Base-by-base conservation (phyloP, 2,888 invertebrate species). In the Branchellion lobata region DNA sequence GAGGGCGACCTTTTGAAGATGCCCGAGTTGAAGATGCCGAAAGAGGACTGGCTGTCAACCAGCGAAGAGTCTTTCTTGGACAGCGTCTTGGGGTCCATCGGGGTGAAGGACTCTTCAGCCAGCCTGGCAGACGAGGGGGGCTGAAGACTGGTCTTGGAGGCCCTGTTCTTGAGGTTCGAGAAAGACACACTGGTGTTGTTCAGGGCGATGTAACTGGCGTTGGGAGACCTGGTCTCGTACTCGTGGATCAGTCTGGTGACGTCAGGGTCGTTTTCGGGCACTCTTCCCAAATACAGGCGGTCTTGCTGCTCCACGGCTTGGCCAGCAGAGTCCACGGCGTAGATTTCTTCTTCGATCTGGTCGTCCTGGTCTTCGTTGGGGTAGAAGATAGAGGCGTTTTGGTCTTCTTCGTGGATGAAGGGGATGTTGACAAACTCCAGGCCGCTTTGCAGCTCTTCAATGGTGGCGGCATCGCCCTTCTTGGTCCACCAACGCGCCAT, bases 401-500 rank as follows among this genome's bases (percentile, higher is more conserved):
- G 61, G 31, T 79, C 78, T 31, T 82, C 81, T 69, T 83, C 83
- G 72, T 82, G 75, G 14, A 83, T 79, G 78, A 81, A 83, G 2
- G 78, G 81, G 72, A 82, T 76, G 65, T 82, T 72, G 24, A 83
- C 79, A 29, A 82, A 68, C 53, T 83, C 82, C 5, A 83, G 81
- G 1, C 81, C 82, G 18, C 73, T 78, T 33, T 81, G 80, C 0
- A 83, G 81, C 33, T 82, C 82, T 69, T 83, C 83, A 2, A 83
- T 80, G 1, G 83, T 83, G 21, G 83, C 83, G 2, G 53, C 69
- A 27, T 79, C 36, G 3, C 82, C 82, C 72, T 81, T 82, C 73
- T 81, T 81, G 29, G 78, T 81, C 83, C 83, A 83, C 83, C 83
- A 83, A 2, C 83, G 80, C 34, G 80, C 76, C 83, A 83, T 83